Evolutionary conservation across 1,140 invertebrate species (phyloP).

Genomic region (Drosophila kanapiae): DNA sequence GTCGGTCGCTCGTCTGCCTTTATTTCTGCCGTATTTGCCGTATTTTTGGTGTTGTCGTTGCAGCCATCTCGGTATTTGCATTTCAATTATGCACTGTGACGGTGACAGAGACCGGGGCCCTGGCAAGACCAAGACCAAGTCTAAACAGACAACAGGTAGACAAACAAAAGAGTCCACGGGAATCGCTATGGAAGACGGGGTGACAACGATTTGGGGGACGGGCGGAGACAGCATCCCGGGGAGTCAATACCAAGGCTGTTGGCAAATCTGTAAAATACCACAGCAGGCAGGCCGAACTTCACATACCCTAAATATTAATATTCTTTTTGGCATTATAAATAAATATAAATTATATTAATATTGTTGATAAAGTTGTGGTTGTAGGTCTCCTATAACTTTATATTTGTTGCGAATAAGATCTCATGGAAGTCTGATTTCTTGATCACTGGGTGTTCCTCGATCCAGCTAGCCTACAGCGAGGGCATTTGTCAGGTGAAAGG

Average conservation of each 20-base stretch:
- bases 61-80: conserved; percentile 44
- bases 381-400: too few species aligned
- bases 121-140: conserved; percentile 35
- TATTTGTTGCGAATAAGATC: too few species aligned
- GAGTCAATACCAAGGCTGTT: conserved; percentile 34
- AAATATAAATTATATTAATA: too few species aligned
- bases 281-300: conserved; percentile 3
- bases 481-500: conserved; percentile 41
- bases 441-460: background rate
- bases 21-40: conserved; percentile 6
- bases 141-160: conserved; percentile 62
- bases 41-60: conserved; percentile 22
- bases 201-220: background rate
- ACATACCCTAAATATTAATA: conserved; percentile 7
- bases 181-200: conserved; percentile 13
- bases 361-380: too few species aligned
- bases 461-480: background rate
- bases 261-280: conserved; percentile 4
- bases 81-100: conserved; percentile 59
- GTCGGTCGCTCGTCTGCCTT: background rate
- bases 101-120: conserved; percentile 5
- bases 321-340: too few species aligned
- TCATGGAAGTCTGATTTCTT: background rate
- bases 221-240: conserved; percentile 26
- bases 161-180: conserved; percentile 47